Conservation (phyloP, 2,113 vertebrate species). For the Sinocyclocheilus grahami region DNA sequence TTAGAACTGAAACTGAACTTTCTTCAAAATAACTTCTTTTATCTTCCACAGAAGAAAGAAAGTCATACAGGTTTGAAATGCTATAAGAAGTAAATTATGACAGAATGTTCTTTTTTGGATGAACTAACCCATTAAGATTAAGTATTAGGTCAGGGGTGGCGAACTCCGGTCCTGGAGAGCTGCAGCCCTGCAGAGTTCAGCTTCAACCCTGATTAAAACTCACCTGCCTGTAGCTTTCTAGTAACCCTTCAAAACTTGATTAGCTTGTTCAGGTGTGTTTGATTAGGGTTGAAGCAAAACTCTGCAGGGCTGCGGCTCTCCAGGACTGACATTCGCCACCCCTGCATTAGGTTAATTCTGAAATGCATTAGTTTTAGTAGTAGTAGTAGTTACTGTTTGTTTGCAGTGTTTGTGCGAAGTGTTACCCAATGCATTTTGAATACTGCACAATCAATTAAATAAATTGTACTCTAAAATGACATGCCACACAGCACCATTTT, state of each 20-base stretch:
- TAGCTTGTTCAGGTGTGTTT: no score
- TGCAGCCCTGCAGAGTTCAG: no score
- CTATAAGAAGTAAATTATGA: neutral
- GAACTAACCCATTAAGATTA: neutral
- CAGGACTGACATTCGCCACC: no score
- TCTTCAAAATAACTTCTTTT: neutral
- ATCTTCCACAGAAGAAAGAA: neutral
- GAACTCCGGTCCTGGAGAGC: no score
- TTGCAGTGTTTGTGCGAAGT: neutral
- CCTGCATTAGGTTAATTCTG: neutral
- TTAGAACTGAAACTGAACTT: neutral
- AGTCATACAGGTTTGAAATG: neutral
- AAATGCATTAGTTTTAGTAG: neutral
- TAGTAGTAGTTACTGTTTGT: neutral
- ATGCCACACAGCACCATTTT: neutral
- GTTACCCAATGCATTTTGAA: neutral
- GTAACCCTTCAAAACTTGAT: no score
- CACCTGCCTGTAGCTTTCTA: no score
- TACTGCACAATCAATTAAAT: neutral
- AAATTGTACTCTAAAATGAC: neutral
- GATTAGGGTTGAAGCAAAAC: no score
- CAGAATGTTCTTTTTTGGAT: neutral
- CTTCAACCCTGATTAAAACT: no score
- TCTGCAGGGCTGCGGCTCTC: no score
- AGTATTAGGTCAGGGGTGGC: neutral